Evolutionary conservation across 2,888 invertebrate species (phyloP), one percentile per base, ranked within the genome.

Genomic region (Noctua janthina): DNA sequence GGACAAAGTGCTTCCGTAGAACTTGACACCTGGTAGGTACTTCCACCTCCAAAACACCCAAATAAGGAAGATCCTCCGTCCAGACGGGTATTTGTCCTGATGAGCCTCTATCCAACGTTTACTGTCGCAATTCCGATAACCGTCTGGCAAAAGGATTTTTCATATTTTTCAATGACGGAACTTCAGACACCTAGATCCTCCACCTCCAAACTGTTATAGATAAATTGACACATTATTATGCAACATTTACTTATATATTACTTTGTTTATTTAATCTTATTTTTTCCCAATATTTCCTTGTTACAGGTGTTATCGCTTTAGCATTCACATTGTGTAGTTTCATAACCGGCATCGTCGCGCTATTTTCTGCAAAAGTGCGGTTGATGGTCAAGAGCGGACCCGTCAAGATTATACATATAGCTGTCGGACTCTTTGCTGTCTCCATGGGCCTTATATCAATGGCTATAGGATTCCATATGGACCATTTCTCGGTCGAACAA

Each of bases 281-380:
- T 29, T 39, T 39, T 49, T 17, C 6, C 10, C 35, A 67, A 68
- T 2, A 5, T n/a, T 67, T 76, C 49, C 68, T 84, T 69, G 78
- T 95, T 95, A 75, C 96, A 97, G 97, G 97, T 90, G 94, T 97
- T 1, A 93, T 96, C 59, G 97, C 97, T 0, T 89, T 97, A 64
- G 93, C 92, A n/a, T 96, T 97, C 79, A 92, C 97, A 46, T 69
- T 96, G 64, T 88, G 96, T 67, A 96, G 97, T 74, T 95, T 96
- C 78, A 79, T 97, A 62, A 95, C 96, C 1, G 97, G 97, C 8
- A 92, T 97, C 79, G 90, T 97, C 15, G 96, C 97, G 1, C 92
- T 97, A 43, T 97, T 97, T 91, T 97, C 97, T 0, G 91, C 95
- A 23, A 96, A 96, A 90, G 95, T 97, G 6, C 95, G 97, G 1